phyloP scores from a whole-genome alignment of 2,888 invertebrate genomes.

The Aromia moschata region DNA sequence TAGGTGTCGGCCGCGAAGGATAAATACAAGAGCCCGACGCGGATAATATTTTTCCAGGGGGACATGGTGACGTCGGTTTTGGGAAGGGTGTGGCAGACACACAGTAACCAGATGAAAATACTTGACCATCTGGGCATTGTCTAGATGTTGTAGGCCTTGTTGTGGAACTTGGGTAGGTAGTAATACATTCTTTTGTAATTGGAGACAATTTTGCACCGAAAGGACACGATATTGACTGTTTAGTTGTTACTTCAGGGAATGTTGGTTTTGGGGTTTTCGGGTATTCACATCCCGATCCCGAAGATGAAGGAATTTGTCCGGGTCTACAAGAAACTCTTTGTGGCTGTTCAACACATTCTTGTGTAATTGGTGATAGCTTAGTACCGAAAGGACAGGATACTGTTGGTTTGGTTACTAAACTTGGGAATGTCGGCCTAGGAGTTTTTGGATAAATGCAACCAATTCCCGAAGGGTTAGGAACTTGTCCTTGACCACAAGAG shows the following conservation, averaged over 20 bases:
- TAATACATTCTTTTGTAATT: constrained; percentile 23
- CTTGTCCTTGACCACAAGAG: constrained; percentile 45
- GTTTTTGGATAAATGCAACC: constrained; percentile 35
- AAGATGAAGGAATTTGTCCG: constrained; percentile 29
- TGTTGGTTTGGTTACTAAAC: constrained; percentile 29
- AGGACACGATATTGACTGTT: constrained; percentile 38
- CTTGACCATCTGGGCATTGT: constrained; percentile 20
- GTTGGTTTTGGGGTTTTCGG: constrained; percentile 28
- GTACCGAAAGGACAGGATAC: not conserved
- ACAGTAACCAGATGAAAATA: constrained; percentile 2
- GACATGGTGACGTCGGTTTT: constrained; percentile 19
- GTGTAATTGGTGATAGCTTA: not conserved
- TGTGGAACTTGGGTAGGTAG: not conserved
- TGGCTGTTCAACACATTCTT: not conserved
- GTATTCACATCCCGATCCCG: constrained; percentile 33
- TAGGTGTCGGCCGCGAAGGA: not conserved
- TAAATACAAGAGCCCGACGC: constrained; percentile 28
- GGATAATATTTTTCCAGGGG: constrained; percentile 33
- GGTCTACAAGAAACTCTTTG: constrained; percentile 24
- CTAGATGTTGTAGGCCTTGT: not conserved
- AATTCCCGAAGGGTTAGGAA: constrained; percentile 30
- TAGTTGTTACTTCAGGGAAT: constrained; percentile 49
- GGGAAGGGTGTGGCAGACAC: constrained; percentile 17
- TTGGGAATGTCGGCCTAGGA: constrained; percentile 13
- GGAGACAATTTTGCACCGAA: constrained; percentile 23